Evolutionary conservation across 2,113 vertebrate species (phyloP).

Genomic region (Lepus europaeus): DNA sequence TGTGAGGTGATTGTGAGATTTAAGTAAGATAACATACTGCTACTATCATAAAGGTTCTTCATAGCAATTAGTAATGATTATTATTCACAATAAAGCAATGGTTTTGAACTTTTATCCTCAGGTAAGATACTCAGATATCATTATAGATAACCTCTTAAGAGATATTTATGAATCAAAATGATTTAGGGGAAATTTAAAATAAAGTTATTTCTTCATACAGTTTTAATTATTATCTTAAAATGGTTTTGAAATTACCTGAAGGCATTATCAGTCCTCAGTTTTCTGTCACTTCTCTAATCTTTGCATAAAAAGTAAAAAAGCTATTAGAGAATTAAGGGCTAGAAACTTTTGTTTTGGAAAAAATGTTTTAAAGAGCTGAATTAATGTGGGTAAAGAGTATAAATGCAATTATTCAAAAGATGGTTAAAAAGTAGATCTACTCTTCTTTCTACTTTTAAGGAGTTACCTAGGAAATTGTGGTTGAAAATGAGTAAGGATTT

Average conservation of each 20-base stretch:
- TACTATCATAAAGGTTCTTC: not conserved
- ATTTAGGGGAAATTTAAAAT: conserved; percentile 32
- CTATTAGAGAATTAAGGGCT: not conserved
- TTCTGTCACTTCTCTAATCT: conserved; percentile 28
- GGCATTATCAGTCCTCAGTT: not conserved
- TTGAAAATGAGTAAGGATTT: conserved; percentile 33
- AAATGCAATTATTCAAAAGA: not conserved
- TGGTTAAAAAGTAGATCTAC: not conserved
- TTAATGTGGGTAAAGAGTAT: not conserved
- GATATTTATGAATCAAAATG: not conserved
- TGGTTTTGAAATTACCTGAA: conserved; percentile 27
- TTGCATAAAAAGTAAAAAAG: conserved; percentile 41
- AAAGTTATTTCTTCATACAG: not conserved
- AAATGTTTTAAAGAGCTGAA: not conserved
- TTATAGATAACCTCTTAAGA: not conserved
- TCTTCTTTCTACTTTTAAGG: conserved; percentile 30
- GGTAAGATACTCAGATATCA: not conserved
- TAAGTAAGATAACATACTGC: conserved; percentile 6
- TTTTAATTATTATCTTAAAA: conserved; percentile 50
- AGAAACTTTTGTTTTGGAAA: not conserved
- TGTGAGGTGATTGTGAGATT: not conserved
- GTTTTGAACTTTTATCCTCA: conserved; percentile 29
- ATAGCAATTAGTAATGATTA: not conserved
- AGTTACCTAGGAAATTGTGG: conserved; percentile 15
- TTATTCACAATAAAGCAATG: not conserved